Conservation (phyloP, 2,113 vertebrate species). For the Corythoichthys intestinalis region DNA sequence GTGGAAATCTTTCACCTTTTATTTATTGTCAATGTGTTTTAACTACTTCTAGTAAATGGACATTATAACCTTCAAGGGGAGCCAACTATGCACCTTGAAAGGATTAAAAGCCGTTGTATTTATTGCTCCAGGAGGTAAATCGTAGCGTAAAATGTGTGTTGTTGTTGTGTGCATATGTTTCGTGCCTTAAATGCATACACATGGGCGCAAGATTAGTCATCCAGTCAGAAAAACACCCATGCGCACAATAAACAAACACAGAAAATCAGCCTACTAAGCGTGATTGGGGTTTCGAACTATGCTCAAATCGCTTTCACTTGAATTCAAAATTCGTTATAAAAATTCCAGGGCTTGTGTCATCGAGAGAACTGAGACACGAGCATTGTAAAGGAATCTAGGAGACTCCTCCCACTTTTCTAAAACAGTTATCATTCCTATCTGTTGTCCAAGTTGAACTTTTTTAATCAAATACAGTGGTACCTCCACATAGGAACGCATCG, state of each 20-base stretch:
- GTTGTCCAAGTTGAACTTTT: no score
- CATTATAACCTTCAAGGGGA: constrained; percentile 57
- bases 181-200: constrained; percentile 53
- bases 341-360: neutral
- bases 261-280: neutral
- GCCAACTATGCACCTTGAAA: constrained; percentile 62
- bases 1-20: constrained; percentile 58
- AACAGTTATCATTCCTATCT: no score
- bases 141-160: constrained; percentile 49
- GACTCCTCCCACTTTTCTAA: no score
- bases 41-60: constrained; percentile 60
- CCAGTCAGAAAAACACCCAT: constrained; percentile 19
- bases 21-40: constrained; percentile 52
- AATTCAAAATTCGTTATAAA: neutral
- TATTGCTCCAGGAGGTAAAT: constrained; percentile 56
- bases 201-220: constrained; percentile 41
- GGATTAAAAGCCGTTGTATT: constrained; percentile 62
- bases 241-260: constrained; percentile 7
- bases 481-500: no score
- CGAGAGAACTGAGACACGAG: no score
- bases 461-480: no score
- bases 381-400: no score
- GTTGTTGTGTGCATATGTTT: constrained; percentile 48
- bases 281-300: neutral
- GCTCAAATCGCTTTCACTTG: neutral